phyloP scores from a whole-genome alignment of 2,113 vertebrate genomes.

The Sylvicapra grimmia region DNA sequence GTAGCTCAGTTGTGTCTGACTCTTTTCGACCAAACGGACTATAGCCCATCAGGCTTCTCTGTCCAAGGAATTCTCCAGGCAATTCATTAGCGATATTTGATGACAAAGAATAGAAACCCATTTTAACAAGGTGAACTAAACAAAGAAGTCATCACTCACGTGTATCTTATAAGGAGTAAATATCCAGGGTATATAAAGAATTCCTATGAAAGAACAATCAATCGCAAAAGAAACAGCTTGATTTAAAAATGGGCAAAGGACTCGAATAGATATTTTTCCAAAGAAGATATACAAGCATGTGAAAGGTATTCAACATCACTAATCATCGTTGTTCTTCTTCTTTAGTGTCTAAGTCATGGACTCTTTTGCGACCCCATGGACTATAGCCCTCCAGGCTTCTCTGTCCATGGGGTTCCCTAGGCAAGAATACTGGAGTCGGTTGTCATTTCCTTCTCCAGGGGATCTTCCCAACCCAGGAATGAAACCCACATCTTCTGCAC shows the following conservation, averaged over 20 bases:
- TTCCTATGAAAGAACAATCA: not conserved
- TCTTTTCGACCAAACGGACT: not conserved
- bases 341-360: not conserved
- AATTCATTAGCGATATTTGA: not conserved
- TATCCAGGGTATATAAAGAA: not conserved
- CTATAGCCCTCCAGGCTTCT: not conserved
- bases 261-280: not conserved
- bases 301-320: not conserved
- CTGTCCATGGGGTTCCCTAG: not conserved
- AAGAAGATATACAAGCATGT: not conserved
- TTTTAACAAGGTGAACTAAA: not conserved
- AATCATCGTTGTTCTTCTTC: not conserved
- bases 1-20: not conserved
- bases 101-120: not conserved
- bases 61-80: not conserved
- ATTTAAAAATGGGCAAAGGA: not conserved
- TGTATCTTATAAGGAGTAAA: not conserved
- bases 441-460: not conserved
- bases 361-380: not conserved
- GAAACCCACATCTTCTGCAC: not conserved
- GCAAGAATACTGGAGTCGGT: not conserved
- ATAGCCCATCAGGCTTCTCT: not conserved
- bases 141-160: not conserved
- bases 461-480: not conserved
- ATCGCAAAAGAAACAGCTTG: not conserved